Conservation (phyloP, 1,140 invertebrate species). For the Cotesia chilonis region DNA sequence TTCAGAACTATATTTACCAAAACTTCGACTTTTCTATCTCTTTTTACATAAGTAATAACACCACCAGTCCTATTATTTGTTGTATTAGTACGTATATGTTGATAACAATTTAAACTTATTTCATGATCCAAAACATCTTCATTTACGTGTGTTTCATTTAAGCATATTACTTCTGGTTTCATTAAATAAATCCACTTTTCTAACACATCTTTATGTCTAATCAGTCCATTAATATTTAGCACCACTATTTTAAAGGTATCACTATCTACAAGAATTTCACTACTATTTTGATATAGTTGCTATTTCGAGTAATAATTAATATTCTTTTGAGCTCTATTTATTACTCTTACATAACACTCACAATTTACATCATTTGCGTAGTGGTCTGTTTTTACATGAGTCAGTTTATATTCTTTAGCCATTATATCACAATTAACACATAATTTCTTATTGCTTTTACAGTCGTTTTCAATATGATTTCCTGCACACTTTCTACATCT, state of each 20-base stretch:
- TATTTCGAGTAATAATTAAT: not conserved
- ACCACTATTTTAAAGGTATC: not conserved
- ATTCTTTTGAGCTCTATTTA: slow-evolving; percentile 10
- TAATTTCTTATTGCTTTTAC: no score
- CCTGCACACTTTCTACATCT: no score
- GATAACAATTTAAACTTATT: slow-evolving; percentile 21
- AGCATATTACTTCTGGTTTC: slow-evolving; percentile 26
- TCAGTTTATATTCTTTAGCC: no score
- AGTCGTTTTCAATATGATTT: no score
- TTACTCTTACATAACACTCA: slow-evolving; percentile 3
- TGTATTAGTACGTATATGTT: slow-evolving; percentile 12
- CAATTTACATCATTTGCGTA: no score
- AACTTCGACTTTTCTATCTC: not conserved
- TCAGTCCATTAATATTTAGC: slow-evolving; percentile 25
- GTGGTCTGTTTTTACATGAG: no score
- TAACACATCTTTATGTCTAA: slow-evolving; percentile 30
- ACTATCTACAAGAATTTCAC: not conserved
- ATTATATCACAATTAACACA: no score
- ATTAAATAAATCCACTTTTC: not conserved
- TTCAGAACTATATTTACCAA: not conserved
- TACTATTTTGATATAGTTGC: not conserved
- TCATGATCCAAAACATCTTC: slow-evolving; percentile 23
- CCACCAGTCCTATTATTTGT: slow-evolving; percentile 27
- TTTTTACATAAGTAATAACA: slow-evolving; percentile 14
- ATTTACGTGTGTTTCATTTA: slow-evolving; percentile 30